Evolutionary conservation across 2,797 vertebrate species (phyloP).

Genomic region (Harpagifer antarcticus): DNA sequence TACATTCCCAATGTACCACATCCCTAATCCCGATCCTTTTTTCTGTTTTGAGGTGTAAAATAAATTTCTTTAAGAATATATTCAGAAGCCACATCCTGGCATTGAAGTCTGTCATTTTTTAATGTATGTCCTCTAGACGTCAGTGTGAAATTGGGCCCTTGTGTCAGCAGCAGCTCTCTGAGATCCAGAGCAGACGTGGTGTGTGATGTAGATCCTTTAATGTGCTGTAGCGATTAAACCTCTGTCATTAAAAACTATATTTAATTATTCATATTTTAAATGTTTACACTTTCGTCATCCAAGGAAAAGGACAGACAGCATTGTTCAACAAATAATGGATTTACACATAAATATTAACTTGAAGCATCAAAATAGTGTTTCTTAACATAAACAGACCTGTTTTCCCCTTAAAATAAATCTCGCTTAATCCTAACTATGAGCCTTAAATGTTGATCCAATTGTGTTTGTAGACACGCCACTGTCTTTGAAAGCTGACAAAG

Average conservation of each 20-base stretch:
- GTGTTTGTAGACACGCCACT: constrained; percentile 58
- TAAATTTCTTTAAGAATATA: constrained; percentile 89
- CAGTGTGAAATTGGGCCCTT: constrained; percentile 39
- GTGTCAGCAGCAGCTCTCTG: constrained; percentile 38
- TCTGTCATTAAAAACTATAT: background rate
- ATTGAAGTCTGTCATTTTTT: constrained; percentile 81
- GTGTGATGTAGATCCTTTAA: constrained; percentile 33
- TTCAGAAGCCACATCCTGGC: constrained; percentile 77
- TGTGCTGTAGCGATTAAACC: constrained; percentile 16
- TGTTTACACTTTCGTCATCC: constrained; percentile 53
- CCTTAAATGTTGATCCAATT: constrained; percentile 64
- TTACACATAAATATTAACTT: constrained; percentile 17
- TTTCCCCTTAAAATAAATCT: constrained; percentile 39
- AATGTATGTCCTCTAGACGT: constrained; percentile 41
- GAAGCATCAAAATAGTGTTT: constrained; percentile 30
- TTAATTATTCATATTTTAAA: constrained; percentile 44
- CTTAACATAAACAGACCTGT: constrained; percentile 44
- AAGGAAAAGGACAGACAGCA: constrained; percentile 39
- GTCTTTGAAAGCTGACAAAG: constrained; percentile 70
- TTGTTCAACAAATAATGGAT: constrained; percentile 17
- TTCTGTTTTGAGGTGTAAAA: constrained; percentile 88
- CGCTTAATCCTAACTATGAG: constrained; percentile 56
- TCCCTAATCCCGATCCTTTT: constrained; percentile 77
- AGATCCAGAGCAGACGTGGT: constrained; percentile 27
- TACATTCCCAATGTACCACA: constrained; percentile 88